Evolutionary conservation across 2,888 invertebrate genomes (phyloP), one percentile per base, ranked within the genome.

Genomic region (Lasioglossum calceatum): DNA sequence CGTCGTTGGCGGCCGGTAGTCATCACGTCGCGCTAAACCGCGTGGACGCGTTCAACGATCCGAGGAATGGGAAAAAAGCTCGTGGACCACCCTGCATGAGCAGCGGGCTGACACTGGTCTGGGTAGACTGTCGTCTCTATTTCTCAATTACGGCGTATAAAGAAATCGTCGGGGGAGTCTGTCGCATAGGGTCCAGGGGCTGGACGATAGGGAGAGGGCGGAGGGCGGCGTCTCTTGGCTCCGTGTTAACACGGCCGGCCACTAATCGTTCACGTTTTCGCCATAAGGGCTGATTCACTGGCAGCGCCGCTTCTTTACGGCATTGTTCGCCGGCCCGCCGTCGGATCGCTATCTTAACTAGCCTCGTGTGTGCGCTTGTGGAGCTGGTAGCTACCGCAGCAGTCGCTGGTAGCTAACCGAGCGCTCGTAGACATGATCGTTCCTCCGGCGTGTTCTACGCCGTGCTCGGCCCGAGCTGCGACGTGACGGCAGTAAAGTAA

Each of bases 261-360:
- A 91, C 94, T 95, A 95, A 95, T 95, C 95, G 94, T 95, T 94
- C 94, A 94, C 95, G 94, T 95, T 95, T 95, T 94, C 92, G 94
- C 94, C 94, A 94, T 94, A 94, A 94, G 92, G 89, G 88, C 92
- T 93, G 94, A 93, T 93, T 94, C 94, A 92, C 91, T 89, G 89
- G 86, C 91, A 90, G 90, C 91, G 91, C 89, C 87, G 92, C 92
- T 93, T 94, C 93, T 94, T 94, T 94, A 93, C 92, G 93, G 93
- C 93, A 94, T 94, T 94, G 94, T 94, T 94, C 93, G 88, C 89
- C 91, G 74, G 84, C 89, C 92, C 92, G 91, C 23, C 70, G 88
- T 90, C 89, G 94, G 94, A 94, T 94, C 93, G 92, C 94, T 93
- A 94, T 95, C 94, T 95, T 93, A 93, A 94, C 93, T 93, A 94